Conservation (phyloP, 2,888 invertebrate species). For the Atrina japonica region DNA sequence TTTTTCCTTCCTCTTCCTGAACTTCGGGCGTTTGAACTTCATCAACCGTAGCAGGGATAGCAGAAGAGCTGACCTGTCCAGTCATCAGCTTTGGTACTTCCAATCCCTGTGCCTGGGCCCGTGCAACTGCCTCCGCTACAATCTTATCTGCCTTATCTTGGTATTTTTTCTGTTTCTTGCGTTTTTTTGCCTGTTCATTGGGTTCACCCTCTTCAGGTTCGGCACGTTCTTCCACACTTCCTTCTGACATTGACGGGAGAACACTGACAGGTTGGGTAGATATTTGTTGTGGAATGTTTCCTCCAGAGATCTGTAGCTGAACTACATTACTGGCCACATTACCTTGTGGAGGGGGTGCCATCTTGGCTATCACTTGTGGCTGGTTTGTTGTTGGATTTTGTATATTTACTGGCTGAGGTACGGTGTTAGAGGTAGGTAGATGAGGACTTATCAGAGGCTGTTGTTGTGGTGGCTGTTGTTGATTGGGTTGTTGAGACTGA, state of each 20-base stretch:
- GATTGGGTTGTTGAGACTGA: not conserved
- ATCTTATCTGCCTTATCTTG: conserved; percentile 73
- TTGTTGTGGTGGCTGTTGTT: conserved; percentile 10
- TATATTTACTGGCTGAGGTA: conserved; percentile 36
- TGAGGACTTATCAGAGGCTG: conserved; percentile 14
- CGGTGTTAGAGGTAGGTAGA: conserved; percentile 26
- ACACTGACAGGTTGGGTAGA: conserved; percentile 6
- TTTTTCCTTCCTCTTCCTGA: conserved; percentile 49
- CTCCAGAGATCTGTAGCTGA: conserved; percentile 35
- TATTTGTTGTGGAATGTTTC: conserved; percentile 14
- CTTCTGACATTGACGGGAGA: conserved; percentile 20
- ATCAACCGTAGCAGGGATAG: conserved; percentile 63
- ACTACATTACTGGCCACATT: conserved; percentile 40
- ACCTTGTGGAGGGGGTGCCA: conserved; percentile 10
- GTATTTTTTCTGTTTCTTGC: conserved; percentile 39
- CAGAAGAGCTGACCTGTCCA: conserved; percentile 6
- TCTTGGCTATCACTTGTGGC: conserved; percentile 7
- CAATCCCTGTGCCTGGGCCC: conserved; percentile 65
- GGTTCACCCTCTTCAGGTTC: conserved; percentile 19
- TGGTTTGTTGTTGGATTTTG: conserved; percentile 8
- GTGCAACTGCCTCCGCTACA: conserved; percentile 71
- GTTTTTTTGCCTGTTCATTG: conserved; percentile 27
- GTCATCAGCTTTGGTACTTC: conserved; percentile 49
- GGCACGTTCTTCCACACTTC: conserved; percentile 5
- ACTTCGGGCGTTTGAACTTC: conserved; percentile 61